Base-by-base conservation (phyloP, 2,797 vertebrate species). In the Sebastes oblongus region DNA sequence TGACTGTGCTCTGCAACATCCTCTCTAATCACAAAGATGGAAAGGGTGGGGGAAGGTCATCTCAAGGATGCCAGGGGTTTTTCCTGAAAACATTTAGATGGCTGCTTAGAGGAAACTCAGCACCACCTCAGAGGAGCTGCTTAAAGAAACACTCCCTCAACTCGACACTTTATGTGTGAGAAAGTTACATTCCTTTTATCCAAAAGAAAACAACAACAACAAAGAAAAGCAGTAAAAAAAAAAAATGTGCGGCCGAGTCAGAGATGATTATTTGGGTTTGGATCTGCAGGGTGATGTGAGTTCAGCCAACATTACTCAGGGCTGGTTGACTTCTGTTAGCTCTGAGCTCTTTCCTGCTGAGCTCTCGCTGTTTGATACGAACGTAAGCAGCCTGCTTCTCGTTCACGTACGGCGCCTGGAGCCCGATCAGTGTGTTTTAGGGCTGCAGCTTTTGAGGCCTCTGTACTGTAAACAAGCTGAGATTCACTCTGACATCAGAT, bases 31-130 rank as follows among this genome's bases (percentile, higher is more conserved):
- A 89, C 68, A 89, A 77, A 81, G 22, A 72, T 78, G 66, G 80
- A 87, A 82, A 60, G 39, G 52, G 80, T 27, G 66, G 68, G 36
- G 42, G 42, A 14, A 67, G 82, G 86, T 86, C 82, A 64, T 30
- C 36, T 70, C 34, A 71, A 86, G 83, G 86, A 87, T 79, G 79
- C 78, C 84, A 80, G 67, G 76, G 82, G 81, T 61, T 84, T 86
- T 87, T 89, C 89, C 86, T 81, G 74, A 80, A 80, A 75, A 77
- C 72, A 86, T 83, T 83, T 75, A 76, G 61, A 68, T 66, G 62
- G 67, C 72, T 68, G 77, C 81, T 75, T 1, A 78, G 56, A 89
- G 85, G 85, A 90, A 90, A 88, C 59, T 70, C 78, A 73, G 77
- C 74, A 81, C 87, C 85, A 81, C 65, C 56, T 71, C 70, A 14